Evolutionary conservation across 2,888 invertebrate species (phyloP), one percentile per base, ranked within the genome.

Genomic region (Ophion costatus): DNA sequence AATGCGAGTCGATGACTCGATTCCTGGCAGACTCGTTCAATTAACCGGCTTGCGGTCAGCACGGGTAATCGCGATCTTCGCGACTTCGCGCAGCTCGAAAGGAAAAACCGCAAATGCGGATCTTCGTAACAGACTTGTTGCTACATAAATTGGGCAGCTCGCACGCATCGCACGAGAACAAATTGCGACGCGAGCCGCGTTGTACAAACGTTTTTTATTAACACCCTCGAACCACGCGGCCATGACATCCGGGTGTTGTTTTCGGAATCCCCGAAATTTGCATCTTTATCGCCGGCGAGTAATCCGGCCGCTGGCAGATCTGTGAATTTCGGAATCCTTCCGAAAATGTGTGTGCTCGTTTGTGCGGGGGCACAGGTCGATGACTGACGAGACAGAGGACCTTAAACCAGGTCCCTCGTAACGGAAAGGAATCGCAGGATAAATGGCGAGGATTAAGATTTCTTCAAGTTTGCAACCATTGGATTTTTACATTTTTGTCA

Each of bases 251-350:
- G 85, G 86, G 81, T 86, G 74, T 70, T 79, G 75, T 80, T 84
- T 86, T 77, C 63, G 77, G 76, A 80, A 85, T 85, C 51, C 73
- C 80, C 74, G 61, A 80, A 80, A 87, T 87, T 87, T 86, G 80
- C 86, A 87, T 87, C 78, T 86, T 87, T 86, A 86, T 86, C 80
- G 80, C 67, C 29, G 33, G 20, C 75, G 74, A 80, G 73, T 79
- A 81, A 81, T 85, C 79, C 74, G 81, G 59, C n/a, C 57, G 77
- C 56, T 59, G 79, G 45, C n/a, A 76, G 51, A 63, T 67, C 38
- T 63, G 29, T 56, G 67, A 61, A 29, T 64, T 78, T 70, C 24
- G 51, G 77, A 51, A 78, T 56, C 77, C 61, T n/a, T 14, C n/a
- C 14, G 51, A 20, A 71, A 56, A 38, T 38, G 6, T 38, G 38